These are phyloP conservation scores for Cyphomyrmex costatus DNA, from an alignment of 1,140 invertebrate species.

Conservation along the genomic window DNA sequence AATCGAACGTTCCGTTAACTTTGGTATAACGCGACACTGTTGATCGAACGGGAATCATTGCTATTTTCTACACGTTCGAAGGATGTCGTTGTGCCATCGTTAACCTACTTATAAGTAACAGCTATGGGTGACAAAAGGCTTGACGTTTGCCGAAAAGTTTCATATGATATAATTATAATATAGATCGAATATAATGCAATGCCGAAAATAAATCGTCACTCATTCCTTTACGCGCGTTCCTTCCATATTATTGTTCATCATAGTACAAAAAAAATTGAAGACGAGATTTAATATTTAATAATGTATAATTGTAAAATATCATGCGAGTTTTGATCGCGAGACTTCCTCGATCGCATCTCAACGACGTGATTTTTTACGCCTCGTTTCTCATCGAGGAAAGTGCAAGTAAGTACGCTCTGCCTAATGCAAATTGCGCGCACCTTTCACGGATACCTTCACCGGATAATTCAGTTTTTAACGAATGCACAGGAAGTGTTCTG, in stretches of 20 bases:
- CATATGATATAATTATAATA: not conserved
- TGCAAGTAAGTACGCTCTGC: slow-evolving; percentile 42
- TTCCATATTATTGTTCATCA: not conserved
- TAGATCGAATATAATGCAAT: not conserved
- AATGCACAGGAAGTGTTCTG: not conserved
- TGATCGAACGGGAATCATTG: slow-evolving; percentile 10
- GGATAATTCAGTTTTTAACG: slow-evolving; percentile 11
- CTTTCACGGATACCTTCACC: not conserved
- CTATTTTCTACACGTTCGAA: slow-evolving; percentile 48
- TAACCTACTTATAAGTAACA: slow-evolving; percentile 67
- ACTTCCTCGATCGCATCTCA: not conserved
- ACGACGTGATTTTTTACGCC: slow-evolving; percentile 30
- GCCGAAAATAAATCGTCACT: not conserved
- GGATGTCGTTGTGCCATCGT: not conserved
- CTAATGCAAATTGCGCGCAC: slow-evolving; percentile 25
- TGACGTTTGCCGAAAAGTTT: slow-evolving; percentile 55
- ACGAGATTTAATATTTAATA: too few relatives aligned
- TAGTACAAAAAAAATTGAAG: not conserved
- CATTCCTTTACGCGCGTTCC: not conserved
- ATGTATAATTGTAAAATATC: not conserved
- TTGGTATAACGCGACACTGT: not conserved
- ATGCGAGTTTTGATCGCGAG: not conserved
- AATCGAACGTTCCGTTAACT: slow-evolving; percentile 37
- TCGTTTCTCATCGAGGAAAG: slow-evolving; percentile 42
- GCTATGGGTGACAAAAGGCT: slow-evolving; percentile 19